Conservation (phyloP, 2,888 invertebrate genomes). For the Protonemura montana region DNA sequence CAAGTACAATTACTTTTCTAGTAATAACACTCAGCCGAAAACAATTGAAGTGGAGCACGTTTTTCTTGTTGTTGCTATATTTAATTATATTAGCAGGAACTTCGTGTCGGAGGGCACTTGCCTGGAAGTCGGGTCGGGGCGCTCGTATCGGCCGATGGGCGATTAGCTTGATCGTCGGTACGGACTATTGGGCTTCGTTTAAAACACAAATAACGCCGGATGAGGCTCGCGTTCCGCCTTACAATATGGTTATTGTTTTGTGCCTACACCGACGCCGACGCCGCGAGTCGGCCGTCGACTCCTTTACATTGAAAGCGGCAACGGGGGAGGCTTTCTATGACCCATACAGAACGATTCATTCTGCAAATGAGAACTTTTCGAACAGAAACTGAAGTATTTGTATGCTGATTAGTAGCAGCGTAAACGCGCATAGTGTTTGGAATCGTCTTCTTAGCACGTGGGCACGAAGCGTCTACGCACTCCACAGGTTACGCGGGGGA, state of each 20-base stretch:
- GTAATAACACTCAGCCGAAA: slow-evolving; percentile 31
- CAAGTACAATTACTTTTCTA: slow-evolving; percentile 28
- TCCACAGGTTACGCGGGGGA: not conserved
- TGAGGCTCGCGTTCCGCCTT: not conserved
- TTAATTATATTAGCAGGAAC: slow-evolving; percentile 45
- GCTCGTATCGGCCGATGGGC: slow-evolving; percentile 35
- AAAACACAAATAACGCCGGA: slow-evolving; percentile 30
- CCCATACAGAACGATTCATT: slow-evolving; percentile 26
- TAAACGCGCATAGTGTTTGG: slow-evolving; percentile 25
- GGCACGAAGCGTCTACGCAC: not conserved
- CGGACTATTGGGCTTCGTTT: slow-evolving; percentile 47
- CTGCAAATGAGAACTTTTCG: slow-evolving; percentile 31
- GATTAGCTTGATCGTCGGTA: slow-evolving; percentile 44
- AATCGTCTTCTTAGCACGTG: slow-evolving; percentile 24
- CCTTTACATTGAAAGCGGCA: slow-evolving; percentile 32
- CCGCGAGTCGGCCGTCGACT: not conserved
- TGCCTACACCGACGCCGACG: no score
- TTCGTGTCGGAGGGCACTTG: slow-evolving; percentile 46
- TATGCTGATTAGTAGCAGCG: slow-evolving; percentile 30
- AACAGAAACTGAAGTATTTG: slow-evolving; percentile 23
- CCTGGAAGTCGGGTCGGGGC: not conserved
- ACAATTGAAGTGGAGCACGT: slow-evolving; percentile 37
- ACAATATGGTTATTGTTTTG: slow-evolving; percentile 24
- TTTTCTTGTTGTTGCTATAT: slow-evolving; percentile 39
- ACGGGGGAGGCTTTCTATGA: slow-evolving; percentile 34